phyloP scores from a whole-genome alignment of 1,140 invertebrate genomes.

The Arion vulgaris region DNA sequence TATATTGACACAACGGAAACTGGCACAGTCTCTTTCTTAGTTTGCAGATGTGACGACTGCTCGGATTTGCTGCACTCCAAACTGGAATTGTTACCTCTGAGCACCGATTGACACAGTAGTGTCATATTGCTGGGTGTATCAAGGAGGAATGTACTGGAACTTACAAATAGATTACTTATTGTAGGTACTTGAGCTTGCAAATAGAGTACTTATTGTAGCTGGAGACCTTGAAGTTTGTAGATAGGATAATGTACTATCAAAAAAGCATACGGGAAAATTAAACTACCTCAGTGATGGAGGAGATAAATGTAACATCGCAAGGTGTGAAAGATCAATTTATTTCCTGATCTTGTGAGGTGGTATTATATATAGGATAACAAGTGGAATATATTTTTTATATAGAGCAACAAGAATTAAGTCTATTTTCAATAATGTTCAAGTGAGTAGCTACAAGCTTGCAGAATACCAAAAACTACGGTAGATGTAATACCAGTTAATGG shows the following conservation, averaged over 20 bases:
- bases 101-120: neutral
- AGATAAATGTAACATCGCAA: neutral
- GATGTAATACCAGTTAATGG: neutral
- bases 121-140: neutral
- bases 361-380: neutral
- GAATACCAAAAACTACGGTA: neutral
- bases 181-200: neutral
- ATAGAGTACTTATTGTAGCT: neutral
- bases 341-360: neutral
- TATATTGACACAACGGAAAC: neutral
- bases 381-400: neutral
- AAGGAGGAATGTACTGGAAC: too few species aligned
- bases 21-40: neutral
- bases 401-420: neutral
- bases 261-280: neutral
- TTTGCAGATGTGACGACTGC: neutral
- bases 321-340: neutral
- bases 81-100: neutral
- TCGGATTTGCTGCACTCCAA: neutral
- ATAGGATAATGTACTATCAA: neutral
- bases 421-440: neutral
- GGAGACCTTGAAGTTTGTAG: neutral
- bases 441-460: neutral
- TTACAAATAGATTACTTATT: neutral
- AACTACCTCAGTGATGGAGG: neutral